Evolutionary conservation across 2,113 vertebrate genomes (phyloP).

Genomic region (Prolemur simus): DNA sequence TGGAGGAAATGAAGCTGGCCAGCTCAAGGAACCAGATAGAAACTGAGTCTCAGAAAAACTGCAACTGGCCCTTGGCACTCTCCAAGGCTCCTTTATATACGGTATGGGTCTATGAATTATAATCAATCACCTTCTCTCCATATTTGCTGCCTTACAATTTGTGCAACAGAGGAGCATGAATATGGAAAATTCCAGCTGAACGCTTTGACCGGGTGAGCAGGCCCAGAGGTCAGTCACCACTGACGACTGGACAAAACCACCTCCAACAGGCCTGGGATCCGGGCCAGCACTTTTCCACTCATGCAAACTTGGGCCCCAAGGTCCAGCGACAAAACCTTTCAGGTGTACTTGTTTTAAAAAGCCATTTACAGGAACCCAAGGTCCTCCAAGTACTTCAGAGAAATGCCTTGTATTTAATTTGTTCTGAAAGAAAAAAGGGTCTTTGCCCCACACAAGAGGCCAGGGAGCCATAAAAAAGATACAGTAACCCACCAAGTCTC

Average conservation of each 20-base stretch:
- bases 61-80: neutral
- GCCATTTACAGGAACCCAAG: conserved; percentile 76
- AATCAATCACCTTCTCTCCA: neutral
- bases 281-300: conserved; percentile 69
- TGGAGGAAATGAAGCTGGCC: neutral
- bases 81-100: neutral
- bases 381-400: conserved; percentile 72
- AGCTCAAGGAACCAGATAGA: neutral
- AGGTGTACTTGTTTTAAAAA: conserved; percentile 72
- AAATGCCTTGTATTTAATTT: conserved; percentile 70
- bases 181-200: conserved; percentile 77
- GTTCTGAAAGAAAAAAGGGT: conserved; percentile 10
- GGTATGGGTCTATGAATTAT: neutral
- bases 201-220: conserved; percentile 68
- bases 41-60: neutral
- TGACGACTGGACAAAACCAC: conserved; percentile 58
- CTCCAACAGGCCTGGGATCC: conserved; percentile 66
- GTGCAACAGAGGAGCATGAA: conserved; percentile 37
- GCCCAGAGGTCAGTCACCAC: conserved; percentile 71
- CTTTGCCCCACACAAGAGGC: conserved; percentile 1
- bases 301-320: conserved; percentile 55
- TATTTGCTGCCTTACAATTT: neutral
- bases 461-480: neutral
- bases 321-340: conserved; percentile 71
- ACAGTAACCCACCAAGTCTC: conserved; percentile 5